Percentiles rank a stretch among this genome's conserved stretches.
Evolutionary conservation across 2,888 invertebrate species (phyloP).

Genomic region (Pterostichus madidus): DNA sequence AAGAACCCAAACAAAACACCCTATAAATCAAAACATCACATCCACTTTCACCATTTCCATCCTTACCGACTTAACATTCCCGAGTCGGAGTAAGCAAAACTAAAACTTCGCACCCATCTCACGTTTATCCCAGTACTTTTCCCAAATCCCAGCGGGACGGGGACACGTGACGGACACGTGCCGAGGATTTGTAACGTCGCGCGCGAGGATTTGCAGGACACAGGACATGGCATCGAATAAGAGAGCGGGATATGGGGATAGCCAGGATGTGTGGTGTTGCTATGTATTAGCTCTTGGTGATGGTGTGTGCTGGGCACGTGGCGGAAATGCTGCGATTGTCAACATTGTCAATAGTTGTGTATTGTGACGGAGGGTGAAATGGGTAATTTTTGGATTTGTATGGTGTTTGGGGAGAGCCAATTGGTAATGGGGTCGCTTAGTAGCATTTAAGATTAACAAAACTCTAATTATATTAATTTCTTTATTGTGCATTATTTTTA

Average conservation of each 20-base stretch:
- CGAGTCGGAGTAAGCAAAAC: constrained; percentile 3
- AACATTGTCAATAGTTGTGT: not conserved
- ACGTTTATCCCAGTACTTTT: constrained; percentile 27
- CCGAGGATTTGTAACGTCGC: constrained; percentile 58
- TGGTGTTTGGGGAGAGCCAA: too few relatives aligned
- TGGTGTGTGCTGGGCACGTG: not conserved
- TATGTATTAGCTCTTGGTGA: constrained; percentile 9
- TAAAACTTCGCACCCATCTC: constrained; percentile 30
- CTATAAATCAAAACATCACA: constrained; percentile 7
- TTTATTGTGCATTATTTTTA: too few relatives aligned
- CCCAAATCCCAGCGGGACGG: not conserved
- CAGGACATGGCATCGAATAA: not conserved
- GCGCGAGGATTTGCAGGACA: constrained; percentile 54
- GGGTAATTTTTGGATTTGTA: too few relatives aligned
- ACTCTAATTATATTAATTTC: too few relatives aligned
- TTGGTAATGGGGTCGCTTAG: too few relatives aligned
- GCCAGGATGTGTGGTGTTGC: not conserved
- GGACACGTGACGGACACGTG: constrained; percentile 57
- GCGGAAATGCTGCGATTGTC: not conserved
- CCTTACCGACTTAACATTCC: not conserved
- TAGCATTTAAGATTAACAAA: too few relatives aligned
- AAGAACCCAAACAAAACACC: not conserved
- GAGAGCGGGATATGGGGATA: constrained; percentile 1
- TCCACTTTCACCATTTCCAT: not conserved
- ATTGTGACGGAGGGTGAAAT: too few relatives aligned